Conservation (phyloP, 30 jellyfish, hydroid and myxozoan species). For the Turritopsis dohrnii region DNA sequence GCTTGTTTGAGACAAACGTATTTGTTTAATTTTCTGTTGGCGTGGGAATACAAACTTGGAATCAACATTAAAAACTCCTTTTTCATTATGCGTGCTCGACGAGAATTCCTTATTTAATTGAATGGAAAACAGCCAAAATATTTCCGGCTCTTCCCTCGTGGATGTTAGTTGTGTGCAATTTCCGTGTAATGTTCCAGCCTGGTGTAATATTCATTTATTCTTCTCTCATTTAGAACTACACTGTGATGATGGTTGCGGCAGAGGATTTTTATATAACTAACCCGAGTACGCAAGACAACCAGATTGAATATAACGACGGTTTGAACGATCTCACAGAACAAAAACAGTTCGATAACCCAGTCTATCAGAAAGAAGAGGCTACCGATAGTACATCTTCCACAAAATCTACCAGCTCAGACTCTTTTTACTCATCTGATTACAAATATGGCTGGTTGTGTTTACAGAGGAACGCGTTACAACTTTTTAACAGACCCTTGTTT, state of each 20-base stretch:
- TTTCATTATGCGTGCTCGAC: too few relatives aligned
- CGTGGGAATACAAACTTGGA: too few relatives aligned
- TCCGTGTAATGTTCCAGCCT: not conserved
- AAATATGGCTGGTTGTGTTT: slow-evolving; percentile 74
- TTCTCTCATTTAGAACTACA: slow-evolving; percentile 2
- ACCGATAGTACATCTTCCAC: not conserved
- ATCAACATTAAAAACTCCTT: too few relatives aligned
- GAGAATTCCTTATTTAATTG: too few relatives aligned
- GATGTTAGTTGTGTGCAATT: too few relatives aligned
- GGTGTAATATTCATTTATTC: not conserved
- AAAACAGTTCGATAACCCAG: not conserved
- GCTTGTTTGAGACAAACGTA: too few relatives aligned
- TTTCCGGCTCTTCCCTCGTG: too few relatives aligned
- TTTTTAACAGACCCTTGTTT: slow-evolving; percentile 55
- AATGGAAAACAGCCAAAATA: too few relatives aligned
- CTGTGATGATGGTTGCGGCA: slow-evolving; percentile 12
- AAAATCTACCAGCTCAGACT: slow-evolving; percentile 9
- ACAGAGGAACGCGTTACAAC: slow-evolving; percentile 39
- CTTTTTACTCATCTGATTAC: slow-evolving; percentile 18
- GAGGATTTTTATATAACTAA: not conserved
- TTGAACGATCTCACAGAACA: not conserved
- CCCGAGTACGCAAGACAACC: slow-evolving; percentile 15
- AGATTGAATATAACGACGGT: not conserved
- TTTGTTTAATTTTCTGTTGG: too few relatives aligned
- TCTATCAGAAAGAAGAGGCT: slow-evolving; percentile 1